Conservation (phyloP, 1,140 invertebrate species). For the Helicorthomorpha holstii region DNA sequence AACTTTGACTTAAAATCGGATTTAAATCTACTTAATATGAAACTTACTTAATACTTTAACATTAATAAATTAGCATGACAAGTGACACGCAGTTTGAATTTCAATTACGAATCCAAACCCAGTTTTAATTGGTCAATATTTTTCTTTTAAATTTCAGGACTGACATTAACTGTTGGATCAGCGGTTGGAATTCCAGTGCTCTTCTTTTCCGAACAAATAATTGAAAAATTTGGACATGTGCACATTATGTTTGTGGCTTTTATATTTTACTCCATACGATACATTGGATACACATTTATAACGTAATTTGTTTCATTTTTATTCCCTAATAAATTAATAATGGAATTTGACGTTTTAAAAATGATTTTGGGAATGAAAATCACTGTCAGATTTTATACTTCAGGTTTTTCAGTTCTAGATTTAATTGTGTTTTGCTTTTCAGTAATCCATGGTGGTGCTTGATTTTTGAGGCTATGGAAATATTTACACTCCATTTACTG, state of each 20-base stretch:
- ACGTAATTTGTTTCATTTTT: slow-evolving; percentile 24
- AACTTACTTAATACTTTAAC: too few species aligned
- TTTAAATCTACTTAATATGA: too few species aligned
- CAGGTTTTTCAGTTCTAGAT: not conserved
- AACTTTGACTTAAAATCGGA: too few species aligned
- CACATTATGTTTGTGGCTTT: slow-evolving; percentile 64
- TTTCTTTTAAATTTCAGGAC: too few species aligned
- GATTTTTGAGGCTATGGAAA: slow-evolving; percentile 53
- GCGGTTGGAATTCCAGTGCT: slow-evolving; percentile 61
- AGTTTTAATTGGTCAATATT: too few species aligned
- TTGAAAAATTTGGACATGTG: slow-evolving; percentile 57
- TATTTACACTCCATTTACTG: slow-evolving; percentile 61
- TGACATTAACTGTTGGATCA: slow-evolving; percentile 63
- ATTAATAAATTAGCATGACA: too few species aligned
- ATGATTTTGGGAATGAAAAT: not conserved
- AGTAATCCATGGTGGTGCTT: slow-evolving; percentile 40
- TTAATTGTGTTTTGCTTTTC: not conserved
- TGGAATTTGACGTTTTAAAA: not conserved
- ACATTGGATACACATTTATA: slow-evolving; percentile 67
- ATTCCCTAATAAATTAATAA: not conserved
- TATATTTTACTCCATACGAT: slow-evolving; percentile 55
- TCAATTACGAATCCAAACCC: too few species aligned
- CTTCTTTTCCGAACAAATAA: slow-evolving; percentile 58
- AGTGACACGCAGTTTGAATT: too few species aligned
- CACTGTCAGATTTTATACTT: not conserved